Percentiles rank a stretch among this genome's conserved stretches.
phyloP scores from a whole-genome alignment of 2,888 invertebrate species.

The Megastigmus dorsalis region DNA sequence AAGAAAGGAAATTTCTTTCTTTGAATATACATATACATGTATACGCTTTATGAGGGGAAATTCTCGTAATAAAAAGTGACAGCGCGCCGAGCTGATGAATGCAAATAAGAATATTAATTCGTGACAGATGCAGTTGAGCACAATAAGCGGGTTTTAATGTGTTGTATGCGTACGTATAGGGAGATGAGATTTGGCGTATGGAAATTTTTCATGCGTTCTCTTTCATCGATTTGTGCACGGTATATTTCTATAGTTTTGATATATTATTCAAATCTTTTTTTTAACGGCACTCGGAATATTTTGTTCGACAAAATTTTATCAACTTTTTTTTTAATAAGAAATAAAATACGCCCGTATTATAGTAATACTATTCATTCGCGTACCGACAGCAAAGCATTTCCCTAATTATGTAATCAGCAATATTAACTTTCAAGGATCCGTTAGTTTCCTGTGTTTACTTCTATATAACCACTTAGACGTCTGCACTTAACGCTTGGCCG shows the following conservation, averaged over 20 bases:
- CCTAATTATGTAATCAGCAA: too few relatives aligned
- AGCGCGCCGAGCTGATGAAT: conserved; percentile 35
- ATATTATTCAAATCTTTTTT: neutral
- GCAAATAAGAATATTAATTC: conserved; percentile 33
- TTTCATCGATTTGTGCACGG: too few relatives aligned
- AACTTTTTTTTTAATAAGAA: neutral
- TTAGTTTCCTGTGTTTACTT: too few relatives aligned
- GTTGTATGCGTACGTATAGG: neutral
- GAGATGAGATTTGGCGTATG: neutral
- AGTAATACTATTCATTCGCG: too few relatives aligned
- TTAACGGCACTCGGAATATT: too few relatives aligned
- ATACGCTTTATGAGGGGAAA: conserved; percentile 9
- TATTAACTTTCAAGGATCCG: too few relatives aligned
- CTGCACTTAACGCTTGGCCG: too few relatives aligned
- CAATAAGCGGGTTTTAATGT: neutral
- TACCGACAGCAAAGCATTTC: too few relatives aligned
- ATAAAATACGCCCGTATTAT: too few relatives aligned
- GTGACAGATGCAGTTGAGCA: conserved; percentile 8
- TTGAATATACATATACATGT: neutral
- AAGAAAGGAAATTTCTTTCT: conserved; percentile 45
- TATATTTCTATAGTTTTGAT: neutral
- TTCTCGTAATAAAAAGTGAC: neutral
- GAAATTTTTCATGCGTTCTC: too few relatives aligned
- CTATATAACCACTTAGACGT: too few relatives aligned
- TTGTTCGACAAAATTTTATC: neutral